These are phyloP conservation scores for Danio aesculapii DNA, from an alignment of 2,797 vertebrate species.

Conservation along the genomic window DNA sequence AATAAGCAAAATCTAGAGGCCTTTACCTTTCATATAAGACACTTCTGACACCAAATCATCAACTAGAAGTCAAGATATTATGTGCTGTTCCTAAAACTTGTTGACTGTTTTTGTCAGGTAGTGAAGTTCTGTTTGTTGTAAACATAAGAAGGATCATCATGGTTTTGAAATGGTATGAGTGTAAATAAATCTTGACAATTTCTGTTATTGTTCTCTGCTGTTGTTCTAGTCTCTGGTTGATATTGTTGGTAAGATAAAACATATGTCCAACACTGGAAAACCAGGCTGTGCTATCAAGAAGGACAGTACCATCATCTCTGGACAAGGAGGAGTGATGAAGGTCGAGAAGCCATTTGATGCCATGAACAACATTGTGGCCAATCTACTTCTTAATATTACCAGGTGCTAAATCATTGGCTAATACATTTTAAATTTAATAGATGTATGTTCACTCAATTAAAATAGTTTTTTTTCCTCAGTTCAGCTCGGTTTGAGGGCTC, in stretches of 20 bases:
- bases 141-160: not conserved
- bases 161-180: not conserved
- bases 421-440: not conserved
- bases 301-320: conserved; percentile 83
- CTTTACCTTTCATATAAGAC: too few relatives aligned
- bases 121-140: too few relatives aligned
- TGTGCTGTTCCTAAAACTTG: too few relatives aligned
- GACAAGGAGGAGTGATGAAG: conserved; percentile 73
- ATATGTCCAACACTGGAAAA: conserved; percentile 80
- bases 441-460: not conserved
- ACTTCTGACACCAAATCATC: too few relatives aligned
- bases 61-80: too few relatives aligned
- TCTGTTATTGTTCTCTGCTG: not conserved
- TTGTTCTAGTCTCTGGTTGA: conserved; percentile 87
- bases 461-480: conserved; percentile 68
- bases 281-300: conserved; percentile 79
- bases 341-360: conserved; percentile 91
- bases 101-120: too few relatives aligned
- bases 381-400: conserved; percentile 92
- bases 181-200: not conserved
- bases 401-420: conserved; percentile 78
- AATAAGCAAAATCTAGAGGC: too few relatives aligned
- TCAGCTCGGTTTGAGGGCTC: conserved; percentile 96
- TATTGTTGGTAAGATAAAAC: conserved; percentile 92
- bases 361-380: conserved; percentile 98